Conservation (phyloP, 2,113 vertebrate species). For the Notechis scutatus region DNA sequence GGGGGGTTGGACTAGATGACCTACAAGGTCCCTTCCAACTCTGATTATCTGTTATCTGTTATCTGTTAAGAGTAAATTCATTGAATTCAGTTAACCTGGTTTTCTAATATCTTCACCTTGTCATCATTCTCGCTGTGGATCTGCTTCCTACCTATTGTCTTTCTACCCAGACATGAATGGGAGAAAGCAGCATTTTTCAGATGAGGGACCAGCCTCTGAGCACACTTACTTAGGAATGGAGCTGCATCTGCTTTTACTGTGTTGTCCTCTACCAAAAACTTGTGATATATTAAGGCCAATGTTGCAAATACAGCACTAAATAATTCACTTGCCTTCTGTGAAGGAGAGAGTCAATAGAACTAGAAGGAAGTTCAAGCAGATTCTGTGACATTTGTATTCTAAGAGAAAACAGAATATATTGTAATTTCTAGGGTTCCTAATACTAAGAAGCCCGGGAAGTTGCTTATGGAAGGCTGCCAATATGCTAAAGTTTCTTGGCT, state of each 20-base stretch:
- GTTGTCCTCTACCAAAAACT: neutral
- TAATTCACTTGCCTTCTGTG: conserved; percentile 12
- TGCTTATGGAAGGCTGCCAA: neutral
- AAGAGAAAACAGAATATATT: neutral
- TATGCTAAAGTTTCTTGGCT: neutral
- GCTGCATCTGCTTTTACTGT: neutral
- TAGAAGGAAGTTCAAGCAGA: neutral
- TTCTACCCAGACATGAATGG: neutral
- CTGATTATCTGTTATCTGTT: neutral
- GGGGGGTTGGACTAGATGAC: no score
- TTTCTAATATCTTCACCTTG: neutral
- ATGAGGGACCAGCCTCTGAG: neutral
- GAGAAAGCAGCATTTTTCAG: neutral
- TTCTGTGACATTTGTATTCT: neutral
- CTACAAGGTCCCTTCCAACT: no score
- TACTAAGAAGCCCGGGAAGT: neutral
- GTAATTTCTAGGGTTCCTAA: neutral
- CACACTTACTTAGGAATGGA: neutral
- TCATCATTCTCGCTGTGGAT: neutral
- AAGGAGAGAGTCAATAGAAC: neutral
- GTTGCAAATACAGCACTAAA: conserved; percentile 3
- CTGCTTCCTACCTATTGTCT: neutral
- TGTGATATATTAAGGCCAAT: neutral
- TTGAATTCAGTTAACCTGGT: neutral
- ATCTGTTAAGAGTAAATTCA: neutral